A percentile compares a stretch with the other conserved stretches of the same genome.
These are phyloP conservation scores for Myzus persicae DNA, from an alignment of 1,140 invertebrate genomes.

Conservation along the genomic window DNA sequence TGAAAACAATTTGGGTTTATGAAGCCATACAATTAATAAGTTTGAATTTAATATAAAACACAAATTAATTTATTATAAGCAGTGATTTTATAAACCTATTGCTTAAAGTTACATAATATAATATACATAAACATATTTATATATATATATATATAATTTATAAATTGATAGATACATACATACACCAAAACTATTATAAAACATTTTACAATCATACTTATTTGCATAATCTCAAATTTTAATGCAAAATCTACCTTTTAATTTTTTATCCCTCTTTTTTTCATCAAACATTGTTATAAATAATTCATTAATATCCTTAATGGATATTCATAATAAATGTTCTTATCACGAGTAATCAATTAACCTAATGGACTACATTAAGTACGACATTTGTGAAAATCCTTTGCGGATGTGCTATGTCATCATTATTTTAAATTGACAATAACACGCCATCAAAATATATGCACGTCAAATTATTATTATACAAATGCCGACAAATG, in stretches of 20 bases:
- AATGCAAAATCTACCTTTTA: not conserved
- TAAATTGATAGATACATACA: not conserved
- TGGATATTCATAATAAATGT: constrained; percentile 40
- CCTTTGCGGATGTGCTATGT: not conserved
- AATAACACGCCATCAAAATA: constrained; percentile 5
- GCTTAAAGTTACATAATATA: not conserved
- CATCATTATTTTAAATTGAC: not conserved
- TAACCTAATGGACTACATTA: constrained; percentile 41
- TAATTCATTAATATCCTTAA: constrained; percentile 44
- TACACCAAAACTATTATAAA: not conserved
- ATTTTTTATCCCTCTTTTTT: not conserved
- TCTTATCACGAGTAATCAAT: constrained; percentile 31
- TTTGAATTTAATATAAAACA: not conserved
- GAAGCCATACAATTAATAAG: not conserved
- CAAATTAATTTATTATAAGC: not conserved
- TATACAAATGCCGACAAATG: not conserved
- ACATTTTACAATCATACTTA: constrained; percentile 16
- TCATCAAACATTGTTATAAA: not conserved
- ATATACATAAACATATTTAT: too few relatives aligned
- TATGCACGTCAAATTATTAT: not conserved
- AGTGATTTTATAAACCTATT: not conserved
- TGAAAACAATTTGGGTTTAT: not conserved
- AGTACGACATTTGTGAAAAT: not conserved
- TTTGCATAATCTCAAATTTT: constrained; percentile 30
- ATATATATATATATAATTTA: not conserved